Evolutionary conservation across 2,888 invertebrate genomes (phyloP), one percentile per base, ranked within the genome.

Genomic region (Thymelicus sylvestris): DNA sequence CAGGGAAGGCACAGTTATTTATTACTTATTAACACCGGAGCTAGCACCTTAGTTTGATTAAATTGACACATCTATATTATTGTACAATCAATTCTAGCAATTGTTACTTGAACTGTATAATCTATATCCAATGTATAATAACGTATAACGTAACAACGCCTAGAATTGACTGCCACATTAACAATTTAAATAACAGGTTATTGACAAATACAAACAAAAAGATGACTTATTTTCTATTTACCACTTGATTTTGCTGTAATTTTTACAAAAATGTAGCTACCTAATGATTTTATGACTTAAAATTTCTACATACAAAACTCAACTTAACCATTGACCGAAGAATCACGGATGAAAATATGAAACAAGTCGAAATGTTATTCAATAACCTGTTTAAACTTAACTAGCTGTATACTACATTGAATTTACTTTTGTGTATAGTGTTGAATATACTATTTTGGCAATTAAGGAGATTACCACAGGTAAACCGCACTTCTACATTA

Each of bases 391-490:
- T 38, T 59, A 24, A 59, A 24, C 64, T 64, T 50, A 69, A 66
- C 69, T 69, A 65, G 62, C 39, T 64, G 69, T 69, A 44, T 10
- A 19, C 69, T 69, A 69, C 15, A 38, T 24, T 68, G 62, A 41
- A 63, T 64, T 71, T 66, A 64, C 15, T 74, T 63, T 55, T 72
- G 31, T 74, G 66, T 59, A 69, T 75, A 71, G 50, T 62, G 67
- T 72, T 74, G 75, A 72, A 71, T 84, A 87, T 79, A 86, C 88
- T 92, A 93, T 91, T 93, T 93, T 93, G 93, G 93, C 93, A 93
- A 92, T 91, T 92, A 92, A 85, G 93, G 93, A 93, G 93, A 93
- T 90, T 90, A 92, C 91, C 93, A 93, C 93, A 93, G 92, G 85
- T 86, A 84, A 87, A 84, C 81, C 83, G 80, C 75, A 80, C 79